Conservation (phyloP, 1,140 invertebrate species). For the Metaphire vulgaris region DNA sequence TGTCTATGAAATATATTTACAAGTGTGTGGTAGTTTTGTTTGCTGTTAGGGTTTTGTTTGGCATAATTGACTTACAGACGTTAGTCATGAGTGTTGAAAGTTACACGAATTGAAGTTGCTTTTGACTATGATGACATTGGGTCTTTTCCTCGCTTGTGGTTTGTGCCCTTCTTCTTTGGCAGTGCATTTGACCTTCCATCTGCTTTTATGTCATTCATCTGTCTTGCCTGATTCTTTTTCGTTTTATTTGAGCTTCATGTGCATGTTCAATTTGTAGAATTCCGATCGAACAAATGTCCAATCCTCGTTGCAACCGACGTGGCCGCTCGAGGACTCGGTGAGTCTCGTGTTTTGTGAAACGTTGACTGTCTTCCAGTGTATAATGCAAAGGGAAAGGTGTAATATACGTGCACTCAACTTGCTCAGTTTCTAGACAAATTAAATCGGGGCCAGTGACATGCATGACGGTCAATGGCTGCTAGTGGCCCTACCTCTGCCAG, state of each 20-base stretch:
- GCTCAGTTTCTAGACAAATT: slow-evolving; percentile 2
- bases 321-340: slow-evolving; percentile 93
- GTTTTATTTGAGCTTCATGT: not conserved
- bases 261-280: slow-evolving; percentile 61
- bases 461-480: too few relatives aligned
- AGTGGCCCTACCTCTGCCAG: too few relatives aligned
- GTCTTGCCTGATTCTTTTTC: not conserved
- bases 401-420: not conserved
- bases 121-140: too few relatives aligned
- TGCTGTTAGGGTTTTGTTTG: too few relatives aligned
- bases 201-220: not conserved
- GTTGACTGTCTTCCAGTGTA: not conserved
- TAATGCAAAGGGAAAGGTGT: not conserved
- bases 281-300: slow-evolving; percentile 77
- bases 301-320: slow-evolving; percentile 98
- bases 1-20: too few relatives aligned
- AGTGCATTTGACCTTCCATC: too few relatives aligned
- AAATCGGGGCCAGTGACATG: not conserved
- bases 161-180: too few relatives aligned
- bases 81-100: too few relatives aligned
- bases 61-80: too few relatives aligned
- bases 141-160: not conserved
- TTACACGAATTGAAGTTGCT: too few relatives aligned
- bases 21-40: too few relatives aligned
- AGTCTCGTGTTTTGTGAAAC: too few relatives aligned